Evolutionary conservation across 2,888 invertebrate species (phyloP).

Genomic region (Drosophila leonis): DNA sequence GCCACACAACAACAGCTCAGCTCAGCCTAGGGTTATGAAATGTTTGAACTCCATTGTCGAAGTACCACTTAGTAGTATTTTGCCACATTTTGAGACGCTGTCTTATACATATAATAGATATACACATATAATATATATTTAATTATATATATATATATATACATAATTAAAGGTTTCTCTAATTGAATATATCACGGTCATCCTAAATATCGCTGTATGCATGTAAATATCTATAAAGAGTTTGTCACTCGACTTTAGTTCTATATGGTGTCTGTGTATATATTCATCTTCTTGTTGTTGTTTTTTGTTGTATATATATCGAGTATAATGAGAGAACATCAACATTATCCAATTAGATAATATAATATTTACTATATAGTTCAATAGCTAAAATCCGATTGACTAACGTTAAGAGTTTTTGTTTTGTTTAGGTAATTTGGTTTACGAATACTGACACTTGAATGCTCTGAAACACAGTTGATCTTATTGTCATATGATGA

Average conservation of each 20-base stretch:
- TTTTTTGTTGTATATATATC: slow-evolving; percentile 45
- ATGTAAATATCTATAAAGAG: slow-evolving; percentile 73
- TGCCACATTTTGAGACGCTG: slow-evolving; percentile 74
- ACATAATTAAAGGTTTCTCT: slow-evolving; percentile 54
- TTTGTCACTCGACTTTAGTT: slow-evolving; percentile 60
- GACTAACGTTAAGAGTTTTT: slow-evolving; percentile 43
- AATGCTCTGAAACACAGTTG: slow-evolving; percentile 83
- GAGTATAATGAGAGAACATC: slow-evolving; percentile 54
- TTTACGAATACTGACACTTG: slow-evolving; percentile 80
- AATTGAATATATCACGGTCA: slow-evolving; percentile 79
- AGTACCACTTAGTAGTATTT: slow-evolving; percentile 62
- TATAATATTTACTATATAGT: slow-evolving; percentile 47
- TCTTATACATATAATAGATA: slow-evolving; percentile 60
- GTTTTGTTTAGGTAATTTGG: slow-evolving; percentile 71
- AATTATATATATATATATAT: slow-evolving; percentile 52
- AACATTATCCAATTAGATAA: slow-evolving; percentile 63
- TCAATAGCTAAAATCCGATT: slow-evolving; percentile 64
- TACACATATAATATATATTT: slow-evolving; percentile 67
- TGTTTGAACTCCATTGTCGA: slow-evolving; percentile 31
- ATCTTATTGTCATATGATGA: slow-evolving; percentile 84
- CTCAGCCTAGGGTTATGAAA: slow-evolving; percentile 53
- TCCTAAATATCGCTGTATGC: slow-evolving; percentile 76
- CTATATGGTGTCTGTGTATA: slow-evolving; percentile 43
- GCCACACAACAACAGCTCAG: slow-evolving; percentile 73
- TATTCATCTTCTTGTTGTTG: slow-evolving; percentile 21